Base-by-base conservation (phyloP, 2,888 invertebrate genomes). In the Molorchus minor region DNA sequence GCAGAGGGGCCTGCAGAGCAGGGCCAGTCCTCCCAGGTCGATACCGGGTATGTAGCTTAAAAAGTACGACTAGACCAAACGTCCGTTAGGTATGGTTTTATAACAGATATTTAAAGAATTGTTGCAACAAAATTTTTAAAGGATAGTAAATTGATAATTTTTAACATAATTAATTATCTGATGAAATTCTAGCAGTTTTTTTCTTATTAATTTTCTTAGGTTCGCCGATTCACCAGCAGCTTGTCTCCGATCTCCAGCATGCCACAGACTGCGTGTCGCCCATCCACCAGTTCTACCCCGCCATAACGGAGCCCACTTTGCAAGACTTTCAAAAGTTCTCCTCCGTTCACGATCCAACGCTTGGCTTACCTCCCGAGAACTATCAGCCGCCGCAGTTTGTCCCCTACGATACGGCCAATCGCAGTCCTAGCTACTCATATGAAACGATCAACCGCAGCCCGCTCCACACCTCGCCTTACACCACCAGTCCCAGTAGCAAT, bases 191-290 rank as follows among this genome's bases (percentile, higher is more conserved):
- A n/a, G n/a, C n/a, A n/a, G n/a, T n/a, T n/a, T n/a, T n/a, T n/a
- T n/a, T n/a, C n/a, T n/a, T n/a, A n/a, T n/a, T n/a, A n/a, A 5
- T 38, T 25, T 51, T 51, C 64, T 7, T 67, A 86, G 88, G 87
- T 58, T 88, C 88, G 7, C 88, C 88, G 29, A 87, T 86, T 52
- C 88, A 84, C 71, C 84, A 87, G 61, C 84, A 87, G 62, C 65
- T 79, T 25, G 71, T 77, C 7, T 65, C 77, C 0, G 78, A 78
- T 17, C 62, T 76, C 2, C 76, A 76, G 51, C 78, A 77, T 61
- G 71, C 77, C 38, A 64, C 76, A 1, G 81, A 78, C 38, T 76
- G 76, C n/a, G 75, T 82, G 1, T 85, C 85, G 0, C 88, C 89
- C 0, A 81, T 89, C 43, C 89, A 89, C 73, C 89, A 89, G 56